Percentiles rank a stretch among this genome's conserved stretches.
Evolutionary conservation across 35 echinoderm and acorn worm species (phyloP).

Genomic region (Apostichopus japonicus): DNA sequence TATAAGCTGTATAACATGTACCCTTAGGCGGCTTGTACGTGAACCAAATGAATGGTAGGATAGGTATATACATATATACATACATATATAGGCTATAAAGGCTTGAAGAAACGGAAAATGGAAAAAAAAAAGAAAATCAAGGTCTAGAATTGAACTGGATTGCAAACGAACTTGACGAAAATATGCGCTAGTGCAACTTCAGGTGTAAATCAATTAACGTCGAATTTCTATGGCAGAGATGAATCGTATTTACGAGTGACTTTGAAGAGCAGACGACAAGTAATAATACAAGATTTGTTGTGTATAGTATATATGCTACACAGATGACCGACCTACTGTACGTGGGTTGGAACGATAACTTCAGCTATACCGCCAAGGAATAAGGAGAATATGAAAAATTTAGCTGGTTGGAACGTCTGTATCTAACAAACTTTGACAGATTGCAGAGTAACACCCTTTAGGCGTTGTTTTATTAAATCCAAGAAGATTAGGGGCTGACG

Average conservation of each 20-base stretch:
- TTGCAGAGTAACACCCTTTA: background rate
- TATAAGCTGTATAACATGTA: constrained; percentile 42
- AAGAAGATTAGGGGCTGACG: constrained; percentile 17
- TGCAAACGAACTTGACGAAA: constrained; percentile 44
- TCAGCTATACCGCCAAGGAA: background rate
- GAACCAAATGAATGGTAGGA: constrained; percentile 36
- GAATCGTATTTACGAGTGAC: background rate
- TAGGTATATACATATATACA: background rate
- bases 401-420: background rate
- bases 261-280: constrained; percentile 10
- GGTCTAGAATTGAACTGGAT: constrained; percentile 28
- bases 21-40: constrained; percentile 32
- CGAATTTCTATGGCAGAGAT: constrained; percentile 50
- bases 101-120: background rate
- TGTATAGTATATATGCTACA: background rate
- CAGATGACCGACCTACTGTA: background rate
- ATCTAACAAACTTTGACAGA: constrained; percentile 37
- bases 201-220: constrained; percentile 59
- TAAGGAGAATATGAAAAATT: background rate
- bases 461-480: constrained; percentile 34
- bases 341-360: background rate
- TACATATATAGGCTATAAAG: background rate
- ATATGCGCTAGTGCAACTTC: constrained; percentile 15
- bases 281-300: too few relatives aligned
- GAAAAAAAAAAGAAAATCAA: constrained; percentile 38